Evolutionary conservation across 2,888 invertebrate genomes (phyloP).

Genomic region (Diarsia brunnea): DNA sequence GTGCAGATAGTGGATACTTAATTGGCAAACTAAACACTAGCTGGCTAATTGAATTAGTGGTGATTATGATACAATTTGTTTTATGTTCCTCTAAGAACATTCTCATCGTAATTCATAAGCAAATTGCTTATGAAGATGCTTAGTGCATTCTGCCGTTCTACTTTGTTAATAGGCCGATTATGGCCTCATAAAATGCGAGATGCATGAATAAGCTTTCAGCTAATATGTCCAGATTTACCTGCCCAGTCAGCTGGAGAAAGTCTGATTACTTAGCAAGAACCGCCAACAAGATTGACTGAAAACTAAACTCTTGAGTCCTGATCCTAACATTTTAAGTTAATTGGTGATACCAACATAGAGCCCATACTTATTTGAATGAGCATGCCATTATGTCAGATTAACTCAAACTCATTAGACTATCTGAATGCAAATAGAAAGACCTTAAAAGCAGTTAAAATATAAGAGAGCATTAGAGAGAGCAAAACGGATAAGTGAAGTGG

Average conservation of each 20-base stretch:
- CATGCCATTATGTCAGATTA: not conserved
- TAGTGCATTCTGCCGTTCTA: slow-evolving; percentile 12
- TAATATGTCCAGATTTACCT: slow-evolving; percentile 11
- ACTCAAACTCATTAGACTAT: not conserved
- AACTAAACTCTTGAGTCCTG: slow-evolving; percentile 17
- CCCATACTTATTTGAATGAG: slow-evolving; percentile 4
- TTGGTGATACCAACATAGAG: not conserved
- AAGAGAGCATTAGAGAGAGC: not conserved
- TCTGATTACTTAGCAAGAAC: not conserved
- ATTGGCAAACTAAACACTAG: not conserved
- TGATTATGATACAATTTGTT: slow-evolving; percentile 21
- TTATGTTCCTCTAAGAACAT: slow-evolving; percentile 14
- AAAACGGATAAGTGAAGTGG: not conserved
- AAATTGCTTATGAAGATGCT: slow-evolving; percentile 30
- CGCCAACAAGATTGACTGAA: slow-evolving; percentile 9
- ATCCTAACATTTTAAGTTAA: slow-evolving; percentile 18
- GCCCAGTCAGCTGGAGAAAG: slow-evolving; percentile 31
- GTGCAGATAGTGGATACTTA: slow-evolving; percentile 16
- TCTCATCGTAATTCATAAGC: slow-evolving; percentile 11
- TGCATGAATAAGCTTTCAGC: not conserved
- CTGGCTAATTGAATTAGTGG: slow-evolving; percentile 16
- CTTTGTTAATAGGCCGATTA: slow-evolving; percentile 1
- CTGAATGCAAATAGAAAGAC: not conserved
- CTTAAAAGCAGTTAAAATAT: not conserved
- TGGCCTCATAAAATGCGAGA: slow-evolving; percentile 15